phyloP scores from a whole-genome alignment of 2,797 vertebrate species.

The Argyrosomus regius region DNA sequence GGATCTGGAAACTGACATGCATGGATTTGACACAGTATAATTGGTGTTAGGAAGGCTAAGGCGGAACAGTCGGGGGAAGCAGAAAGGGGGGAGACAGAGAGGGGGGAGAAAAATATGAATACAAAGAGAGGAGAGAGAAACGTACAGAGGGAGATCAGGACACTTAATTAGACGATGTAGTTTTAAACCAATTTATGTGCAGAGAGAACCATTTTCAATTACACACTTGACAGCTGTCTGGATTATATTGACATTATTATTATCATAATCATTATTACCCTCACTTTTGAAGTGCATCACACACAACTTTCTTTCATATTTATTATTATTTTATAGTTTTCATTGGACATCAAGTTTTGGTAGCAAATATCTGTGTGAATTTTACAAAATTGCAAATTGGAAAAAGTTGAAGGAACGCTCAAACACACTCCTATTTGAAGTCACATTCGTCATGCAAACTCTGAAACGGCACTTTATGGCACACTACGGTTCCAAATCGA shows the following conservation, averaged over 20 bases:
- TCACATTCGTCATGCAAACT: slow-evolving; percentile 3
- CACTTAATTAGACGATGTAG: slow-evolving; percentile 52
- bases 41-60: slow-evolving; percentile 75
- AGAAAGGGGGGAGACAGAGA: slow-evolving; percentile 25
- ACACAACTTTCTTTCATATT: neutral
- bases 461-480: slow-evolving; percentile 19
- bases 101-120: slow-evolving; percentile 45
- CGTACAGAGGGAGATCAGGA: slow-evolving; percentile 35
- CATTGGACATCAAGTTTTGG: neutral
- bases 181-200: slow-evolving; percentile 31
- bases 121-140: slow-evolving; percentile 38
- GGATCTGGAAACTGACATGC: slow-evolving; percentile 81
- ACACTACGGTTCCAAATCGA: slow-evolving; percentile 19
- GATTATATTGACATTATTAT: slow-evolving; percentile 16
- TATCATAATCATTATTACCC: neutral
- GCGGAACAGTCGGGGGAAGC: slow-evolving; percentile 56
- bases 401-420: neutral
- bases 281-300: neutral
- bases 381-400: neutral
- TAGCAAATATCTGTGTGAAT: no score
- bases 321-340: neutral
- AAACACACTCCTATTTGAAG: neutral
- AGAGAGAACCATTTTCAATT: slow-evolving; percentile 26
- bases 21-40: slow-evolving; percentile 82
- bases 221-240: slow-evolving; percentile 28